phyloP scores from a whole-genome alignment of 1,140 invertebrate genomes.

The Sinella curviseta region DNA sequence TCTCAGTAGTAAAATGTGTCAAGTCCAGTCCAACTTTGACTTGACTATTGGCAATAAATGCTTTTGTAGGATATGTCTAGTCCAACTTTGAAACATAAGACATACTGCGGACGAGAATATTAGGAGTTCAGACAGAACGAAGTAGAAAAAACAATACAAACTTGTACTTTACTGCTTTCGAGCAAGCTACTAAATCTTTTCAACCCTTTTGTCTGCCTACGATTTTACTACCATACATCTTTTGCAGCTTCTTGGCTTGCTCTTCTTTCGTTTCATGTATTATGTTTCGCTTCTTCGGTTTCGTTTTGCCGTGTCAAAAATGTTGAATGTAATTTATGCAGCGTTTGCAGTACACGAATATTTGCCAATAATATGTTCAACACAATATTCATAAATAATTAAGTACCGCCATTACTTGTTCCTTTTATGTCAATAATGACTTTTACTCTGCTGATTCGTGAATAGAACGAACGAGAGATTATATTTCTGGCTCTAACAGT shows the following conservation, averaged over 20 bases:
- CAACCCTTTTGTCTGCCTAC: neutral
- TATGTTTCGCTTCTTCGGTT: neutral
- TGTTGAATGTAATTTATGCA: neutral
- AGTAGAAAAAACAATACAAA: constrained; percentile 9
- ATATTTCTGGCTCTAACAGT: too few relatives aligned
- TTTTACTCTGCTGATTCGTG: too few relatives aligned
- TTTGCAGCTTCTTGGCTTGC: constrained; percentile 10
- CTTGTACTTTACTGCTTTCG: neutral
- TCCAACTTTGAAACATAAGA: too few relatives aligned
- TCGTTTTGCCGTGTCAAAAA: neutral
- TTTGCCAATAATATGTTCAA: neutral
- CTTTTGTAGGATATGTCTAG: too few relatives aligned
- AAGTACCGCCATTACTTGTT: neutral
- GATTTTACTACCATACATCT: neutral
- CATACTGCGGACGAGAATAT: too few relatives aligned
- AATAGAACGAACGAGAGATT: too few relatives aligned
- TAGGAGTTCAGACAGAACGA: too few relatives aligned
- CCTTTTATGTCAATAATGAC: neutral
- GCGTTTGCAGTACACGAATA: neutral
- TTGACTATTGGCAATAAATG: too few relatives aligned
- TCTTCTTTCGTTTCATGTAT: neutral
- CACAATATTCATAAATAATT: neutral
- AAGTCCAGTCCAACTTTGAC: neutral
- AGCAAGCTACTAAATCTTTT: constrained; percentile 17
- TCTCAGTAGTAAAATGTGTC: neutral